A percentile compares a stretch with the other conserved stretches of the same genome.
Conservation (phyloP, 2,113 vertebrate species). For the Apteryx mantelli region DNA sequence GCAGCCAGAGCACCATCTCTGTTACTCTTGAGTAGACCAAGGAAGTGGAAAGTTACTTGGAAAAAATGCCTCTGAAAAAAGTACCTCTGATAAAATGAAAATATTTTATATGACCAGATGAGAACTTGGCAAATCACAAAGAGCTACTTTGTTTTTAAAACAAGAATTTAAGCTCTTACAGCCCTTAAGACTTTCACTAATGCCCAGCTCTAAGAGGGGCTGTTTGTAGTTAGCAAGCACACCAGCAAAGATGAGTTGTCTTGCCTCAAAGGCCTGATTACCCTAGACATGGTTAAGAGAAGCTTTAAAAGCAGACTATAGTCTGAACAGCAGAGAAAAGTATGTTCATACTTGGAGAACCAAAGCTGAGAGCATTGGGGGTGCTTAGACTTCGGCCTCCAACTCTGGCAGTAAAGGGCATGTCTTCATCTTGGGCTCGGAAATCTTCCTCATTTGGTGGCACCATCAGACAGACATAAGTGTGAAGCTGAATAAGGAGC, state of each 20-base stretch:
- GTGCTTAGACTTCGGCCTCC: conserved; percentile 93
- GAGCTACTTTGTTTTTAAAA: neutral
- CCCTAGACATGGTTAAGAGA: neutral
- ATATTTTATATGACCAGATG: neutral
- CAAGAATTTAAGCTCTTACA: neutral
- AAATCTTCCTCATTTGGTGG: conserved; percentile 87
- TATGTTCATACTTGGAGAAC: conserved; percentile 89
- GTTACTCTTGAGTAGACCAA: neutral
- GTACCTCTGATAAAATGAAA: neutral
- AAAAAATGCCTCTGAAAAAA: neutral
- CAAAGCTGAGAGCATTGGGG: conserved; percentile 94
- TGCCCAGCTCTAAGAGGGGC: neutral
- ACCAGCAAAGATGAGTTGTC: neutral
- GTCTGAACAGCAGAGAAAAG: neutral
- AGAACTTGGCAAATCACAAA: neutral
- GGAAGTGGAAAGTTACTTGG: neutral
- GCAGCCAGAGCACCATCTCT: neutral
- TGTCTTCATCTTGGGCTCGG: conserved; percentile 82
- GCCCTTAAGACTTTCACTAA: neutral
- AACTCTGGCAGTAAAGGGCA: conserved; percentile 80
- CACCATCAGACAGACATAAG: conserved; percentile 93
- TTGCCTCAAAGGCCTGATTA: neutral
- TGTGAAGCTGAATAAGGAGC: conserved; percentile 94
- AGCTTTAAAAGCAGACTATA: neutral
- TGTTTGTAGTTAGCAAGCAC: neutral